phyloP scores from a whole-genome alignment of 2,797 vertebrate species.

The Okamejei kenojei region DNA sequence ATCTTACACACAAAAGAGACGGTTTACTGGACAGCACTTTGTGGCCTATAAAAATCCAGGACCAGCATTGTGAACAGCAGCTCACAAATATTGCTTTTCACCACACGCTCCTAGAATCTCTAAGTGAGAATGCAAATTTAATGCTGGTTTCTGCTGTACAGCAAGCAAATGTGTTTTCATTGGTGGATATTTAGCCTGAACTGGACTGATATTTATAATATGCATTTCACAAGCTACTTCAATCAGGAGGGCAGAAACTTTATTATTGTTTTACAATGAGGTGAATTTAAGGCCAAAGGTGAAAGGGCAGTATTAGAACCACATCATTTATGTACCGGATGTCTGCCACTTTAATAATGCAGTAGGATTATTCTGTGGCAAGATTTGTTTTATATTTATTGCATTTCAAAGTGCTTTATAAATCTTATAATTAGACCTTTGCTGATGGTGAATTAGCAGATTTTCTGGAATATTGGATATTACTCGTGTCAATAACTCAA shows the following conservation, averaged over 20 bases:
- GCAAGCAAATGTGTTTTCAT: background rate
- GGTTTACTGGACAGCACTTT: background rate
- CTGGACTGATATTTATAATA: background rate
- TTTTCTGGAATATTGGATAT: too few species aligned
- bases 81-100: background rate
- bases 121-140: background rate
- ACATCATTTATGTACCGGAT: background rate
- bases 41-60: background rate
- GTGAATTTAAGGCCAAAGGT: background rate
- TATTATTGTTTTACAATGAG: background rate
- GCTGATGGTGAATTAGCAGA: too few species aligned
- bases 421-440: too few species aligned
- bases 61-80: background rate
- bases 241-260: background rate
- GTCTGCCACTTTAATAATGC: background rate
- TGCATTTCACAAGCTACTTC: background rate
- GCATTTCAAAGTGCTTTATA: background rate
- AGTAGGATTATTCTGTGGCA: background rate
- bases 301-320: background rate
- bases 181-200: background rate
- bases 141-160: background rate
- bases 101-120: background rate
- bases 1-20: background rate
- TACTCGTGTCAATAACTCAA: too few species aligned
- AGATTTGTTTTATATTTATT: background rate